Conservation (phyloP, 2,888 invertebrate species). For the Epicampocera succincta region DNA sequence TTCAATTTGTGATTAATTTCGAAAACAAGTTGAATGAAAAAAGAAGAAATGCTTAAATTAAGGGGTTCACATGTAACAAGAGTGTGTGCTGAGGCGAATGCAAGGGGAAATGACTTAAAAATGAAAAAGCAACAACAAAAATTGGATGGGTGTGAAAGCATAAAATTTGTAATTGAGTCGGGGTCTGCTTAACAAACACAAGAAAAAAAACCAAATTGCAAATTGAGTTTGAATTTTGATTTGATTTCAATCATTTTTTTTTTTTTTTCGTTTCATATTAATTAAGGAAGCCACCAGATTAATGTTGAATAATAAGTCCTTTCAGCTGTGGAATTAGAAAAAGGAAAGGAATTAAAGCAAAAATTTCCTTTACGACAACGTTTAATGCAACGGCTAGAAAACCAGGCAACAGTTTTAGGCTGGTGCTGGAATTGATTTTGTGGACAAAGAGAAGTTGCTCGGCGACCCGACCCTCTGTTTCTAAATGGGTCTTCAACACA, state of each 20-base stretch:
- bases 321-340: too few species aligned
- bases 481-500: too few species aligned
- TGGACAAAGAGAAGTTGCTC: too few species aligned
- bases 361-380: too few species aligned
- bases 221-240: slow-evolving; percentile 10
- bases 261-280: too few species aligned
- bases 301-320: too few species aligned
- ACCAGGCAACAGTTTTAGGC: too few species aligned
- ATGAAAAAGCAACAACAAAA: not conserved
- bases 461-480: too few species aligned
- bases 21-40: slow-evolving; percentile 11
- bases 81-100: slow-evolving; percentile 12
- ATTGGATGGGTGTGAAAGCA: slow-evolving; percentile 61
- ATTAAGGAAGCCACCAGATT: too few species aligned
- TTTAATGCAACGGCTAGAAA: too few species aligned
- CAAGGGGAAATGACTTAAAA: not conserved
- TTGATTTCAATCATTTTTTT: not conserved
- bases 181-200: not conserved
- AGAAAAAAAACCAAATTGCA: not conserved
- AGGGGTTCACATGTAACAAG: slow-evolving; percentile 28
- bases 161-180: slow-evolving; percentile 63
- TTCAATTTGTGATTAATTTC: slow-evolving; percentile 64
- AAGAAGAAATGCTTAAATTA: slow-evolving; percentile 25
- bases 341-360: too few species aligned
- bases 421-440: too few species aligned